phyloP scores from a whole-genome alignment of 2,113 vertebrate genomes.

The Podocnemis expansa region DNA sequence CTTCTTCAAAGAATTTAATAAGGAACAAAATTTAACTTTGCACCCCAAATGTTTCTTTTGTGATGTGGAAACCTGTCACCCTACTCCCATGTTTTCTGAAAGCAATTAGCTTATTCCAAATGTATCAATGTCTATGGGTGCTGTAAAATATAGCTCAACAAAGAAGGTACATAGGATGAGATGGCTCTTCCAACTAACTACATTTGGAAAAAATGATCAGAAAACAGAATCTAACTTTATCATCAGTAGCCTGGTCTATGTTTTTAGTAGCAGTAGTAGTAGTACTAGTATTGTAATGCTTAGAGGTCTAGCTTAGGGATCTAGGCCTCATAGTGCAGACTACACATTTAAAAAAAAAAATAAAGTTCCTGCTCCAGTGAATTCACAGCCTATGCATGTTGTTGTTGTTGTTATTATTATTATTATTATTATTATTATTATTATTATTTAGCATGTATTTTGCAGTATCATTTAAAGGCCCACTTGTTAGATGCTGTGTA shows the following conservation, averaged over 20 bases:
- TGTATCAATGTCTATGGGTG: neutral
- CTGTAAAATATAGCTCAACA: neutral
- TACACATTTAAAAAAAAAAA: neutral
- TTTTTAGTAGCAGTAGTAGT: neutral
- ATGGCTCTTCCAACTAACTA: neutral
- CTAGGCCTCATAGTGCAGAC: neutral
- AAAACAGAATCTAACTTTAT: neutral
- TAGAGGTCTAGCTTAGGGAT: neutral
- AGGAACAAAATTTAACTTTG: slow-evolving; percentile 74
- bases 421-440: too few relatives aligned
- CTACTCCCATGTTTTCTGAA: neutral
- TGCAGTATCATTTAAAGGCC: neutral
- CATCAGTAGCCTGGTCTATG: neutral
- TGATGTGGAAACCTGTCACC: slow-evolving; percentile 6
- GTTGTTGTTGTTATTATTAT: neutral
- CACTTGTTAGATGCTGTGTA: neutral
- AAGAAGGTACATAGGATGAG: neutral
- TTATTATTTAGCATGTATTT: neutral
- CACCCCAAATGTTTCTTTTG: slow-evolving; percentile 67
- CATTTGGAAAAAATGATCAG: slow-evolving; percentile 21
- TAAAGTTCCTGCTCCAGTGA: accelerated
- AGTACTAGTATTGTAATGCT: neutral
- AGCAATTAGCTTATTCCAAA: slow-evolving; percentile 8
- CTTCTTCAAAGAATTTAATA: slow-evolving; percentile 78
- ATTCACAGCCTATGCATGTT: neutral